phyloP scores from a whole-genome alignment of 2,797 vertebrate species.

The Siniperca undulata region DNA sequence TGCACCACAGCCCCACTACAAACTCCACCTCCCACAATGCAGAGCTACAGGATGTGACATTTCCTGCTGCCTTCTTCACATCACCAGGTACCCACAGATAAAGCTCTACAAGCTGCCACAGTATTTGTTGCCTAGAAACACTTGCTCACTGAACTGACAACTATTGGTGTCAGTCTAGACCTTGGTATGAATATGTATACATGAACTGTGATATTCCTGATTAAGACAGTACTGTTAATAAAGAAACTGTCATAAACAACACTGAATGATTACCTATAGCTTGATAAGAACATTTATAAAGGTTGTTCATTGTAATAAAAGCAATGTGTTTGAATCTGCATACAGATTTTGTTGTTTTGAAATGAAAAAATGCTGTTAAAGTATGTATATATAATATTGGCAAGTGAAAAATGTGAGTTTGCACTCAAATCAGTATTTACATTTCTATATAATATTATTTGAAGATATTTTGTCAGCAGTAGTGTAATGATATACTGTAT shows the following conservation, averaged over 20 bases:
- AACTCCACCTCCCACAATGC: slow-evolving; percentile 73
- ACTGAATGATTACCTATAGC: slow-evolving; percentile 1
- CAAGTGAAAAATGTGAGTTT: too few species aligned
- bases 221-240: neutral
- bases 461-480: too few species aligned
- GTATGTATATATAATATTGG: too few species aligned
- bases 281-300: neutral
- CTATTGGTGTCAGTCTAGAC: neutral
- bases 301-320: too few species aligned
- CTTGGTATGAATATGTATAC: neutral
- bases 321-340: too few species aligned
- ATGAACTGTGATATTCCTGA: neutral
- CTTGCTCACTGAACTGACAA: neutral
- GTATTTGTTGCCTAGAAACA: slow-evolving; percentile 15
- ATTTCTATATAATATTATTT: too few species aligned
- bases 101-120: slow-evolving; percentile 1
- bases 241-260: neutral
- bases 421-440: too few species aligned
- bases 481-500: too few species aligned
- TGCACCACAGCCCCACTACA: slow-evolving; percentile 57
- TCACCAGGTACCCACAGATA: slow-evolving; percentile 65
- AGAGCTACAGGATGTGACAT: slow-evolving; percentile 67
- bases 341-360: too few species aligned
- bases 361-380: too few species aligned
- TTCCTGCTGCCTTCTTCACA: slow-evolving; percentile 63